phyloP scores from a whole-genome alignment of 2,113 vertebrate genomes.

The Glaucidium brasilianum region DNA sequence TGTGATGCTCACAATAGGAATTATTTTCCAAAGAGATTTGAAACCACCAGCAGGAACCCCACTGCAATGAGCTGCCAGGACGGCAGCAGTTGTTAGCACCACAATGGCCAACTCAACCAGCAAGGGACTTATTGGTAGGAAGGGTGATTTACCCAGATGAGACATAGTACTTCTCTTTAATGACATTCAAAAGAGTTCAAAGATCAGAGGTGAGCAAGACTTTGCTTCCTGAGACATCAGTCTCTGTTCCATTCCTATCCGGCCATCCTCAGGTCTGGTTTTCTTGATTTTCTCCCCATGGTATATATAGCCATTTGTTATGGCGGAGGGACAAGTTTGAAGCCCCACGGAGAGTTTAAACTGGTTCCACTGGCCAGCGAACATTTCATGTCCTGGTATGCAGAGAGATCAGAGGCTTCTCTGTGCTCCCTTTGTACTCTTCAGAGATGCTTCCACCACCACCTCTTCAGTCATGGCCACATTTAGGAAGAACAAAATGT shows the following conservation, averaged over 20 bases:
- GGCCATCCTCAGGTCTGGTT: not conserved
- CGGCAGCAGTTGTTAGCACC: not conserved
- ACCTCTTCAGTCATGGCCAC: not conserved
- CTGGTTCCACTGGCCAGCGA: rapidly evolving
- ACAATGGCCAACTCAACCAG: rapidly evolving
- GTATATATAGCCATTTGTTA: not conserved
- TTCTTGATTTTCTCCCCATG: not conserved
- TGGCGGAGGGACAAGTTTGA: not conserved
- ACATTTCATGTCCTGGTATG: not conserved
- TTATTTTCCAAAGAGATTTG: not conserved
- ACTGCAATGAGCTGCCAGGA: not conserved
- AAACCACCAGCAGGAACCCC: not conserved
- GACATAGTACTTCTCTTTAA: not conserved
- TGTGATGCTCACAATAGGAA: not conserved
- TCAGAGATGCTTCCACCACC: not conserved
- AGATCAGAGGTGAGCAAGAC: not conserved
- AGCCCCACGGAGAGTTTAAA: not conserved
- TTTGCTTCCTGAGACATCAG: not conserved
- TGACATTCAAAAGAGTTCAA: not conserved
- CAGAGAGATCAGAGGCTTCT: not conserved
- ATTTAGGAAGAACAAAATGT: not conserved
- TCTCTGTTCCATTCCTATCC: not conserved
- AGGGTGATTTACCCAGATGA: not conserved
- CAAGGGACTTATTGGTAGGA: not conserved
- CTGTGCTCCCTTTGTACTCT: not conserved